phyloP scores from a whole-genome alignment of 2,888 invertebrate genomes.

The Orthosia gracilis region DNA sequence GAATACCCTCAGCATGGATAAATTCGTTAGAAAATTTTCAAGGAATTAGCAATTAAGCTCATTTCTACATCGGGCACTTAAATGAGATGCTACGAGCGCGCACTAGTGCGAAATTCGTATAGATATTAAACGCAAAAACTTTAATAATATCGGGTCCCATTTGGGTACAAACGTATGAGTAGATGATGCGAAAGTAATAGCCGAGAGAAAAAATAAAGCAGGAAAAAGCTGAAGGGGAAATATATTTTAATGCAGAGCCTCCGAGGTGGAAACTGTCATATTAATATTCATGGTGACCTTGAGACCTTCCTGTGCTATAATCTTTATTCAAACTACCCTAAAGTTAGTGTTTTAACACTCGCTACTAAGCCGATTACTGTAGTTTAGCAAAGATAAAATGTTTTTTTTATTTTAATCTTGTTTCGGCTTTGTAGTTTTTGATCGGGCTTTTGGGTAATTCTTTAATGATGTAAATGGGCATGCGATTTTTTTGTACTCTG shows the following conservation, averaged over 20 bases:
- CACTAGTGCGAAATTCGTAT: slow-evolving; percentile 24
- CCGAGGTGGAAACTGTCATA: slow-evolving; percentile 56
- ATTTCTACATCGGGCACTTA: slow-evolving; percentile 39
- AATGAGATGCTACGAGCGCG: slow-evolving; percentile 32
- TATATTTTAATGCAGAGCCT: slow-evolving; percentile 60
- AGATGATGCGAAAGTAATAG: slow-evolving; percentile 56
- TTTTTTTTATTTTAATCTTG: neutral
- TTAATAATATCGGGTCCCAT: slow-evolving; percentile 45
- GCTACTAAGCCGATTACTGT: slow-evolving; percentile 34
- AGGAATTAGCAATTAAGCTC: slow-evolving; percentile 51
- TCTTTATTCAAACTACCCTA: slow-evolving; percentile 45
- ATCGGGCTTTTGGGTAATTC: neutral
- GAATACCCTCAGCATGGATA: slow-evolving; percentile 25
- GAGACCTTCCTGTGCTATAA: slow-evolving; percentile 41
- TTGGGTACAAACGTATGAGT: slow-evolving; percentile 44
- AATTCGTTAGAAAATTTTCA: slow-evolving; percentile 50
- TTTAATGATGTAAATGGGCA: too few species aligned
- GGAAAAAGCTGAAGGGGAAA: slow-evolving; percentile 46
- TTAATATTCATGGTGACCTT: slow-evolving; percentile 66
- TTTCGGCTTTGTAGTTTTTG: neutral
- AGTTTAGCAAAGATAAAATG: slow-evolving; percentile 22
- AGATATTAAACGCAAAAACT: slow-evolving; percentile 45
- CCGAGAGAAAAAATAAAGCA: slow-evolving; percentile 46
- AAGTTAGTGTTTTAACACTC: slow-evolving; percentile 54
- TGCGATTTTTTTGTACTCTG: too few species aligned